Evolutionary conservation across 2,113 vertebrate species (phyloP).

Genomic region (Saccopteryx leptura): DNA sequence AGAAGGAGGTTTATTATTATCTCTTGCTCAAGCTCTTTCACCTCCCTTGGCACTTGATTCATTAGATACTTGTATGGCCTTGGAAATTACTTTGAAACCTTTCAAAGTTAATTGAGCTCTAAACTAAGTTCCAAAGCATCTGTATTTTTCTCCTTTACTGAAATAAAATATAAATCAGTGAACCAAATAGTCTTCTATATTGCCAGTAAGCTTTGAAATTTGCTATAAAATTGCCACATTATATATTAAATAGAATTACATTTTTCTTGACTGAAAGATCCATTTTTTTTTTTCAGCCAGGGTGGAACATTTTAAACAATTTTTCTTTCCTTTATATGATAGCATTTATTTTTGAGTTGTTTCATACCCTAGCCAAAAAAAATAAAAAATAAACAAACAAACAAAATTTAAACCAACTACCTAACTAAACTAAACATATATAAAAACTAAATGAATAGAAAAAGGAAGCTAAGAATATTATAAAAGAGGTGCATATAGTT

Average conservation of each 20-base stretch:
- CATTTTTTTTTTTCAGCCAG: not conserved
- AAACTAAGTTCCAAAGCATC: slow-evolving; percentile 62
- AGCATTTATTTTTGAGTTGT: not conserved
- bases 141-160: slow-evolving; percentile 57
- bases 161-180: slow-evolving; percentile 66
- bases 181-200: not conserved
- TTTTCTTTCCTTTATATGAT: not conserved
- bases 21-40: slow-evolving; percentile 48
- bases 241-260: slow-evolving; percentile 45
- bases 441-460: not conserved
- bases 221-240: not conserved
- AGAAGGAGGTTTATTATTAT: slow-evolving; percentile 54
- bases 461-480: not conserved
- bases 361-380: not conserved
- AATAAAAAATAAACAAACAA: slow-evolving; percentile 1
- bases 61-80: slow-evolving; percentile 69
- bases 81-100: slow-evolving; percentile 74
- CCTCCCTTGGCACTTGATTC: slow-evolving; percentile 69
- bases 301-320: not conserved
- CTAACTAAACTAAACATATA: not conserved
- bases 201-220: slow-evolving; percentile 31
- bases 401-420: not conserved
- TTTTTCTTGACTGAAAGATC: not conserved
- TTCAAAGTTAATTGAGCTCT: slow-evolving; percentile 74
- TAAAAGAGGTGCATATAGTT: not conserved